phyloP scores from a whole-genome alignment of 2,113 vertebrate genomes.

The Acrocephalus arundinaceus region DNA sequence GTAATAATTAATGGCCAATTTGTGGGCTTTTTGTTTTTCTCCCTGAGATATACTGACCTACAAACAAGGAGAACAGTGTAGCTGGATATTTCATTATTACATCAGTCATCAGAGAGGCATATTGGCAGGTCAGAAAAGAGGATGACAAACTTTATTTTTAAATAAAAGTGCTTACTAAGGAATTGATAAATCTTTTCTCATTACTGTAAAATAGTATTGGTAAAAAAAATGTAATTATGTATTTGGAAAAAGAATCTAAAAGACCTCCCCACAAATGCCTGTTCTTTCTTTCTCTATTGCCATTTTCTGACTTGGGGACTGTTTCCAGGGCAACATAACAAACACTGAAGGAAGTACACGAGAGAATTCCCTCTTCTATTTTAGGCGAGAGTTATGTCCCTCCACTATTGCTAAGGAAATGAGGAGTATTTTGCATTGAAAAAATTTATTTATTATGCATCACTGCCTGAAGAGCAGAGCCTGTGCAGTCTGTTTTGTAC shows the following conservation, averaged over 20 bases:
- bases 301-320: background rate
- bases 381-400: background rate
- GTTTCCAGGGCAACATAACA: constrained; percentile 46
- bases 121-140: background rate
- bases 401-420: background rate
- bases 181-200: background rate
- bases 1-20: background rate
- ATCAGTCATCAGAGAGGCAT: background rate
- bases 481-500: background rate
- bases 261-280: background rate
- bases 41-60: background rate
- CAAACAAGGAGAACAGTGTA: background rate
- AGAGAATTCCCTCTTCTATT: constrained; percentile 50
- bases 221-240: background rate
- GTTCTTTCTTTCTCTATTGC: background rate
- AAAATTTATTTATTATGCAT: background rate
- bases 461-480: background rate
- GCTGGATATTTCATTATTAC: background rate
- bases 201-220: background rate
- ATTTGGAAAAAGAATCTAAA: background rate
- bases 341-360: background rate
- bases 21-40: background rate
- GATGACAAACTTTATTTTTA: background rate
- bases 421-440: background rate
- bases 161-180: background rate